Evolutionary conservation across 1,140 invertebrate species (phyloP), one percentile per base, ranked within the genome.

Genomic region (Oryzaephilus surinamensis): DNA sequence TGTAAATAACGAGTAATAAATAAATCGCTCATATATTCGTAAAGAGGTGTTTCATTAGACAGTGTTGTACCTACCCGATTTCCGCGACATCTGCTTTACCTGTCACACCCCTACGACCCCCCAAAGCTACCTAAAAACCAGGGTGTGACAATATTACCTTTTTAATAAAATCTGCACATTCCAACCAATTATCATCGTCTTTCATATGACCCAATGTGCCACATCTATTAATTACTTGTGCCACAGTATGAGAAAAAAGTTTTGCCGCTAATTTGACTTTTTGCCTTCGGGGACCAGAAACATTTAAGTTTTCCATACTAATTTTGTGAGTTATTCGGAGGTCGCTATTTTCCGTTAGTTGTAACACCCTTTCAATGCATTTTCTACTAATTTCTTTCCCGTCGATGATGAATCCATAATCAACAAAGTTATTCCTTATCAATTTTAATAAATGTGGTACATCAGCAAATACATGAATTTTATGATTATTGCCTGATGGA

Each of bases 151-250:
- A n/a, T n/a, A n/a, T n/a, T n/a, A n/a, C n/a, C n/a, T n/a, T n/a
- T n/a, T 34, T 34, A 12, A 34, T 20, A 18, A 34, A 34, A 12
- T 34, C 32, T 34, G 32, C 32, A 34, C 32, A 34, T 21, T 34
- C 32, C 2, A 34, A 7, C 32, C 18, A 34, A 19, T 20, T 34
- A 7, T 18, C 3, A 12, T n/a, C n/a, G n/a, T n/a, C 1, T 34
- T 20, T 3, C 18, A 34, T 20, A 20, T 20, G 3, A 20, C 17
- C 32, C 10, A 20, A 2, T 4, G 19, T 20, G 1, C 32, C 17
- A 21, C 18, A 34, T 34, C 19, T 34, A 20, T 7, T 20, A 1
- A 34, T 34, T 4, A 12, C 32, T 8, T 10, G 11, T 2, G 32
- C 19, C 14, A 34, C 21, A 1, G 32, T 20, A 34, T 34, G 32